These are phyloP conservation scores for Argyrosomus japonicus DNA, from an alignment of 2,113 vertebrate species.

Conservation along the genomic window DNA sequence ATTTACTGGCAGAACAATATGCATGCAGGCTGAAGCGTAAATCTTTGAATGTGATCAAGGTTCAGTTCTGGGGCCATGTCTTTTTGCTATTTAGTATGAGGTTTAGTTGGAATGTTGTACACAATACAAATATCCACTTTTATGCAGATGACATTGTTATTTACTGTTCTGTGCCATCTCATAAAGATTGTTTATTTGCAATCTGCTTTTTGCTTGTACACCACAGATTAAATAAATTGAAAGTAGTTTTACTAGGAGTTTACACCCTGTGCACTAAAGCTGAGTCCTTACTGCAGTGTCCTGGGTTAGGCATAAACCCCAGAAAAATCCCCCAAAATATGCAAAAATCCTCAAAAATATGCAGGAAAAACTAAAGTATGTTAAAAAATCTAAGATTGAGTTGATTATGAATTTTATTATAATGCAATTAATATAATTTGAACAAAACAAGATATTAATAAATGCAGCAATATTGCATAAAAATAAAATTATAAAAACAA, in stretches of 20 bases:
- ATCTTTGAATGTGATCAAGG: not conserved
- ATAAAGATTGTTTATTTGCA: not conserved
- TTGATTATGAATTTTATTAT: too few relatives aligned
- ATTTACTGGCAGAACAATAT: not conserved
- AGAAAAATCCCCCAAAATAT: too few relatives aligned
- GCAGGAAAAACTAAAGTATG: too few relatives aligned
- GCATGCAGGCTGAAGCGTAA: not conserved
- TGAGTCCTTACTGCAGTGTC: too few relatives aligned
- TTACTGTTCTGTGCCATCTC: not conserved
- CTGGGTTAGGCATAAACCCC: too few relatives aligned
- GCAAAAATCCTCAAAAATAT: too few relatives aligned
- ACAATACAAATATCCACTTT: not conserved
- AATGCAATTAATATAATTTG: too few relatives aligned
- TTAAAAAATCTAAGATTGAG: too few relatives aligned
- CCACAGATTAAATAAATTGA: not conserved
- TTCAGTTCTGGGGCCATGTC: not conserved
- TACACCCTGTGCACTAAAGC: too few relatives aligned
- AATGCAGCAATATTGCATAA: too few relatives aligned
- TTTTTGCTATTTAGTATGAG: not conserved
- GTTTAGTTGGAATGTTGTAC: not conserved
- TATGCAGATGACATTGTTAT: not conserved
- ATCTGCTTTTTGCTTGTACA: not conserved
- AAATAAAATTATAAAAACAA: too few relatives aligned
- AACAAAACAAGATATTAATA: too few relatives aligned
- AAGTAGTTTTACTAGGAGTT: not conserved